Evolutionary conservation across 2,888 invertebrate genomes (phyloP).

Genomic region (Ganaspis brasiliensis): DNA sequence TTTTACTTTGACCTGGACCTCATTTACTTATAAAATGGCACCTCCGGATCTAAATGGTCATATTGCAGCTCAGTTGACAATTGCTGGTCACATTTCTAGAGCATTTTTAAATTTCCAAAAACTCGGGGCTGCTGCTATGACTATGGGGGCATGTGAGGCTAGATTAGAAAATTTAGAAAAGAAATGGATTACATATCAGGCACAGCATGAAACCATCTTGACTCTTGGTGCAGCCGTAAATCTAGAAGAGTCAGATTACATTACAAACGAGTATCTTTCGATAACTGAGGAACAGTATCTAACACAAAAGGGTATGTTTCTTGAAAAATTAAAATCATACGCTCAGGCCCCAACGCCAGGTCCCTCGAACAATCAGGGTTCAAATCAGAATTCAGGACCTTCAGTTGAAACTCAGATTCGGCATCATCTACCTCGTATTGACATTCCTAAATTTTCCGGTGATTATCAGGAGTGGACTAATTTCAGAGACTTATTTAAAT

Average conservation of each 20-base stretch:
- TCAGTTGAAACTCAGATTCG: background rate
- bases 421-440: background rate
- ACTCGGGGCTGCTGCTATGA: background rate
- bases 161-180: background rate
- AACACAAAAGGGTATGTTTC: constrained; percentile 5
- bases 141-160: background rate
- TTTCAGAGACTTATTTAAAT: too few species aligned
- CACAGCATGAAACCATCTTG: background rate
- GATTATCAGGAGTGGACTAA: too few species aligned
- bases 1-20: background rate
- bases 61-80: background rate
- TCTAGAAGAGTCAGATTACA: background rate
- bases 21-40: background rate
- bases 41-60: background rate
- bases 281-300: constrained; percentile 2
- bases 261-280: background rate
- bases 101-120: constrained; percentile 5
- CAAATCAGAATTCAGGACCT: background rate
- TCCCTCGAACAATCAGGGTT: background rate
- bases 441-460: too few species aligned
- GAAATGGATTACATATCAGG: background rate
- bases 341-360: background rate
- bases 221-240: background rate
- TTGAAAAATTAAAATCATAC: background rate
- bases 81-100: background rate